Percentiles rank a stretch among this genome's conserved stretches.
phyloP scores from a whole-genome alignment of 2,797 vertebrate species.

The Distichodus sexfasciatus region DNA sequence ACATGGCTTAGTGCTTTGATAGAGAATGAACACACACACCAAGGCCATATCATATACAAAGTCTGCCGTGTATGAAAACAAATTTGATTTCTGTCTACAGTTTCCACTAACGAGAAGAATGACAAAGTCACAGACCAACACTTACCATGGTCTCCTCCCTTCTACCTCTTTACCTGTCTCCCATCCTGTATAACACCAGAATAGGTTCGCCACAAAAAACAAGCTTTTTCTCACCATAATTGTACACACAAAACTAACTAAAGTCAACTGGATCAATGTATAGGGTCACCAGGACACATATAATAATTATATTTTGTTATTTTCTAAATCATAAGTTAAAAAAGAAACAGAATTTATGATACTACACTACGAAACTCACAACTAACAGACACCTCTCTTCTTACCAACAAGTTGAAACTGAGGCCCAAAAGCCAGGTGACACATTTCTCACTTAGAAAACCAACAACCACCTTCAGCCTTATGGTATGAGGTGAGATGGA shows the following conservation, averaged over 20 bases:
- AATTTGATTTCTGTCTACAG: neutral
- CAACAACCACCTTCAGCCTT: neutral
- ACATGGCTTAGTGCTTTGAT: slow-evolving; percentile 14
- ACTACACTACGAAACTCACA: no score
- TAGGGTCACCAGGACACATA: no score
- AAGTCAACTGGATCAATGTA: neutral
- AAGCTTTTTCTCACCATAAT: neutral
- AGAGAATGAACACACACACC: neutral
- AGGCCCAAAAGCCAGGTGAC: neutral
- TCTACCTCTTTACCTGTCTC: neutral
- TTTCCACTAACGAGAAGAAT: neutral
- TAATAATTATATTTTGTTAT: no score
- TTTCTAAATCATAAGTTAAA: no score
- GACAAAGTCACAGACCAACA: neutral
- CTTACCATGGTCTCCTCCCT: neutral
- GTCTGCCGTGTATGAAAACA: neutral
- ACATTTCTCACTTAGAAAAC: neutral
- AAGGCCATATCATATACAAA: neutral
- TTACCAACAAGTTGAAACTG: no score
- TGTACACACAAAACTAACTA: neutral
- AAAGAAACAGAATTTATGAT: no score
- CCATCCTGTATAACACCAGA: neutral
- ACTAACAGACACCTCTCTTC: no score
- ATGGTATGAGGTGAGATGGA: neutral
- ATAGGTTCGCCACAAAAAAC: neutral